A percentile compares a stretch with the other conserved stretches of the same genome.
phyloP scores from a whole-genome alignment of 2,797 vertebrate species.

The Manis javanica region DNA sequence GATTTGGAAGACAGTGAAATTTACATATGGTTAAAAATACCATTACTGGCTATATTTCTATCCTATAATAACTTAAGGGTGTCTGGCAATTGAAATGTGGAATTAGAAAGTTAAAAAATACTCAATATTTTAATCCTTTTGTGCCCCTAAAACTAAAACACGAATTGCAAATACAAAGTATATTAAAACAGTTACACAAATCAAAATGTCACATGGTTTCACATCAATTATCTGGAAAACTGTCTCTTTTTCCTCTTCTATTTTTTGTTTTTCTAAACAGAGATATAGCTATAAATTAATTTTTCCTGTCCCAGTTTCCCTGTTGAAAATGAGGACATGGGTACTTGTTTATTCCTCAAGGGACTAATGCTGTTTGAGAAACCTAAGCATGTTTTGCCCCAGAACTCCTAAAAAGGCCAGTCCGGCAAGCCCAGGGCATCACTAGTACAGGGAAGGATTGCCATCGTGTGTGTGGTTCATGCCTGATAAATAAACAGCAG shows the following conservation, averaged over 20 bases:
- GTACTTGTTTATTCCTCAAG: neutral
- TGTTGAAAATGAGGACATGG: neutral
- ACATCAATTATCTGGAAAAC: conserved; percentile 41
- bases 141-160: conserved; percentile 4
- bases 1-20: conserved; percentile 19
- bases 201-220: conserved; percentile 31
- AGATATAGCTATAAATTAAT: neutral
- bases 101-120: neutral
- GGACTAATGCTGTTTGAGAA: neutral
- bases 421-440: neutral
- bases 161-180: neutral
- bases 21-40: neutral
- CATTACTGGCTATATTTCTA: neutral
- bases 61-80: neutral
- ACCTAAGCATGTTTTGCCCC: neutral
- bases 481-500: neutral
- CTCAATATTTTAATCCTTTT: neutral
- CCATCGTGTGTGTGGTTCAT: neutral
- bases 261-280: neutral
- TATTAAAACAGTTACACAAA: neutral
- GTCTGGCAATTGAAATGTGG: neutral
- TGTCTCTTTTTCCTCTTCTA: neutral
- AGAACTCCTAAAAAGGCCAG: neutral
- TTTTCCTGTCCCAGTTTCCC: neutral
- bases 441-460: neutral